A percentile compares a stretch with the other conserved stretches of the same genome.
phyloP scores from a whole-genome alignment of 2,797 vertebrate genomes.

The Trachurus trachurus region DNA sequence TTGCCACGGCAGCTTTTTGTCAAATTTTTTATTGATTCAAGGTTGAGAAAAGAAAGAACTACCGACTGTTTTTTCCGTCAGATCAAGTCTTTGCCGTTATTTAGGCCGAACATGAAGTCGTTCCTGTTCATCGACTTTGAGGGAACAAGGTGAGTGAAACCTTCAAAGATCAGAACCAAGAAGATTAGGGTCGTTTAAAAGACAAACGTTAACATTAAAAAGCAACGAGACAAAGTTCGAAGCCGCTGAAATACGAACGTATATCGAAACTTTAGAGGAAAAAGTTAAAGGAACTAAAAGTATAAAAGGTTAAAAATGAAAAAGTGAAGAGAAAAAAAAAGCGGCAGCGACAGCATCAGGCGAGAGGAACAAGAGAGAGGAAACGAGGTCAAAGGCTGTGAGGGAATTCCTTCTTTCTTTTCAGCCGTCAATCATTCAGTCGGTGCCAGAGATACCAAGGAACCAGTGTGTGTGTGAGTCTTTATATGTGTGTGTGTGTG shows the following conservation, averaged over 20 bases:
- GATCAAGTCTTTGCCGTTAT: no score
- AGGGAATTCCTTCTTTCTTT: slow-evolving; percentile 82
- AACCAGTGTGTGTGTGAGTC: slow-evolving; percentile 57
- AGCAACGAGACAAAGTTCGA: no score
- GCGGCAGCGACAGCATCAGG: slow-evolving; percentile 6
- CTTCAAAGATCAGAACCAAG: no score
- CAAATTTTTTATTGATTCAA: background rate
- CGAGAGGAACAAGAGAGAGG: slow-evolving; percentile 53
- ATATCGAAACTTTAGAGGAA: no score
- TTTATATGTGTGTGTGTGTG: slow-evolving; percentile 50
- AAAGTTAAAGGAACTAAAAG: slow-evolving; percentile 5
- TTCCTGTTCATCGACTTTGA: background rate
- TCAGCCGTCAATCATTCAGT: slow-evolving; percentile 80
- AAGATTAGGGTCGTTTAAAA: no score
- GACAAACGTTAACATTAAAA: no score
- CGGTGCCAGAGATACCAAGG: slow-evolving; percentile 79
- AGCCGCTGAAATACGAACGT: background rate
- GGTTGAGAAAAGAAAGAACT: background rate
- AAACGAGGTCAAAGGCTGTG: slow-evolving; percentile 81
- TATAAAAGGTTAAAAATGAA: slow-evolving; percentile 51
- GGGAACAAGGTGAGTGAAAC: background rate
- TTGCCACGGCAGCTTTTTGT: background rate
- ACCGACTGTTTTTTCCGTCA: background rate
- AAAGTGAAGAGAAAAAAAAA: slow-evolving; percentile 21
- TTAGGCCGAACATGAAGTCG: background rate